phyloP scores from a whole-genome alignment of 1,140 invertebrate species.

The Akabosia matsudoensis region DNA sequence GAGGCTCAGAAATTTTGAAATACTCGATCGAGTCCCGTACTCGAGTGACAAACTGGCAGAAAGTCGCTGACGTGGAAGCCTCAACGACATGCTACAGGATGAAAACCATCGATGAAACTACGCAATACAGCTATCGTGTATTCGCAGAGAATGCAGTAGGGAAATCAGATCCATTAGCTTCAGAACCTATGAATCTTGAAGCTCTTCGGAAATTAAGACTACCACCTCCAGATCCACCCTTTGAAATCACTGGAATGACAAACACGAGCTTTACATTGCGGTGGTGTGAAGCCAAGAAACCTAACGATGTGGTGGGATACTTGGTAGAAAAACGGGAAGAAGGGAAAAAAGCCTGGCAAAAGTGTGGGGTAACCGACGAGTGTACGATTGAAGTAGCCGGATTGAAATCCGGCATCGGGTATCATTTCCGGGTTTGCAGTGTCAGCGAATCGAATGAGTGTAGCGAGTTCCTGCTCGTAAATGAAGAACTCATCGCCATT shows the following conservation, averaged over 20 bases:
- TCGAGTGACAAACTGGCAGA: conserved; percentile 26
- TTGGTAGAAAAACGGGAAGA: conserved; percentile 75
- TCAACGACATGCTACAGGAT: conserved; percentile 69
- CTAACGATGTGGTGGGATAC: conserved; percentile 85
- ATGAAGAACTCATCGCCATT: conserved; percentile 64
- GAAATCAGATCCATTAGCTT: conserved; percentile 61
- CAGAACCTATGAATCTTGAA: conserved; percentile 26
- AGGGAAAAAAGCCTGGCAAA: conserved; percentile 68
- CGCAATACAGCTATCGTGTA: conserved; percentile 79
- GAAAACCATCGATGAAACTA: conserved; percentile 70
- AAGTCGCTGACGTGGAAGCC: conserved; percentile 70
- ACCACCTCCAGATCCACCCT: conserved; percentile 69
- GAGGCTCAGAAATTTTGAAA: conserved; percentile 70
- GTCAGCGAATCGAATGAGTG: neutral
- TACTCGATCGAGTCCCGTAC: conserved; percentile 66
- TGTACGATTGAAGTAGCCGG: conserved; percentile 58
- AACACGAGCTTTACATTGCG: conserved; percentile 76
- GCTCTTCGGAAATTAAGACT: neutral
- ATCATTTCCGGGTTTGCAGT: conserved; percentile 61
- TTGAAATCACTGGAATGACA: conserved; percentile 75
- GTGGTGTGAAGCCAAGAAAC: conserved; percentile 74
- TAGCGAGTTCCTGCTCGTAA: neutral
- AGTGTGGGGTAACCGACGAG: conserved; percentile 49
- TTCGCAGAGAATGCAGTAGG: conserved; percentile 78
- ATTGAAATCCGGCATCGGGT: conserved; percentile 65